phyloP scores from a whole-genome alignment of 2,888 invertebrate species.

The Dysmachus trigonus region DNA sequence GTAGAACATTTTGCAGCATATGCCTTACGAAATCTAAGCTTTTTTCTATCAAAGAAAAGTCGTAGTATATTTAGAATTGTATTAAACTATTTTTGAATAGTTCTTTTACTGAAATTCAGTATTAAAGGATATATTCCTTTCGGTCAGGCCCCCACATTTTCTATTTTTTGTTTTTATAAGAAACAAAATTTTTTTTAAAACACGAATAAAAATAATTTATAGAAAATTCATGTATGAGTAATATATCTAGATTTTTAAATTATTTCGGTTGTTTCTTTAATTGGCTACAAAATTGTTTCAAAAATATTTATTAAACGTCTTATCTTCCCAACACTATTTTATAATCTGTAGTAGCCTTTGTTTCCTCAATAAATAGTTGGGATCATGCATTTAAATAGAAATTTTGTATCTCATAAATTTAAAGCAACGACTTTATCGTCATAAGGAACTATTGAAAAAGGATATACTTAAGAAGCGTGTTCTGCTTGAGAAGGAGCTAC shows the following conservation, averaged over 20 bases:
- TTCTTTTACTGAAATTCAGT: too few species aligned
- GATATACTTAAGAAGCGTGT: constrained; percentile 92
- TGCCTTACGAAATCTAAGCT: too few species aligned
- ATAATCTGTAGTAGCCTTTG: constrained; percentile 23
- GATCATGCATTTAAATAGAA: constrained; percentile 48
- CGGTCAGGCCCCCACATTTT: too few species aligned
- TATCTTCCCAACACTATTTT: constrained; percentile 44
- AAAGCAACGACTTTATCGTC: constrained; percentile 81
- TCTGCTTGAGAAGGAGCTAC: constrained; percentile 86
- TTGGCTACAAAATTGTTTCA: not conserved
- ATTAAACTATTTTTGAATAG: too few species aligned
- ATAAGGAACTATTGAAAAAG: constrained; percentile 91
- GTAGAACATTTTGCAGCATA: too few species aligned
- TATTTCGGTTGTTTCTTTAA: not conserved
- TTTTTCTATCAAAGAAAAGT: too few species aligned
- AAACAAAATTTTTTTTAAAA: too few species aligned
- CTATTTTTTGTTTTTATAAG: too few species aligned
- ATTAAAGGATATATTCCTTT: too few species aligned
- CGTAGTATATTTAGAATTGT: too few species aligned
- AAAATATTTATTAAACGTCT: not conserved
- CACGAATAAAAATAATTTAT: too few species aligned
- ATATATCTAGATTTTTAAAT: not conserved
- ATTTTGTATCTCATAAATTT: constrained; percentile 61
- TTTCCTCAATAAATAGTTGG: constrained; percentile 40
- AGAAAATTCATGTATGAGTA: not conserved